phyloP scores from a whole-genome alignment of 2,113 vertebrate species.

The Cyphomyrus plagiostoma region DNA sequence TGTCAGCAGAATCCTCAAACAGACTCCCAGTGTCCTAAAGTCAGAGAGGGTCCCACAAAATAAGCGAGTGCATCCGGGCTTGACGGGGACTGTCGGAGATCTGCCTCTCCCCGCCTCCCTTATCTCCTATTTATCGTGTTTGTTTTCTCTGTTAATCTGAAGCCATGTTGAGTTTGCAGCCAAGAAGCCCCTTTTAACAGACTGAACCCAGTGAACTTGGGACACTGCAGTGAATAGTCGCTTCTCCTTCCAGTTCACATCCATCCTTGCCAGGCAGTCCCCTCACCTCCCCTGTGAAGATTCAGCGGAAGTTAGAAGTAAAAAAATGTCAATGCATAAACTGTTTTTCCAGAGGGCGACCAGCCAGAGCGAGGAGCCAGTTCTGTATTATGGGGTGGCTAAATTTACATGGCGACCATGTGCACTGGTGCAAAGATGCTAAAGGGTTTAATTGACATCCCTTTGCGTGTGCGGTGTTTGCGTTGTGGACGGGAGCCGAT shows the following conservation, averaged over 20 bases:
- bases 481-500: background rate
- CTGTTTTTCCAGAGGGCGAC: background rate
- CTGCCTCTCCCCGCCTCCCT: background rate
- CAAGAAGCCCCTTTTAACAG: background rate
- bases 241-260: background rate
- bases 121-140: background rate
- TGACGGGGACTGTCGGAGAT: background rate
- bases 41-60: background rate
- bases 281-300: background rate
- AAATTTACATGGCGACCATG: slow-evolving; percentile 7
- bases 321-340: background rate
- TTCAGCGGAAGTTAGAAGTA: background rate
- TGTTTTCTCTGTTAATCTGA: slow-evolving; percentile 2
- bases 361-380: background rate
- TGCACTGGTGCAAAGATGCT: background rate
- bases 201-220: background rate
- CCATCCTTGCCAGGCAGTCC: no score
- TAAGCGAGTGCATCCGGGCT: background rate
- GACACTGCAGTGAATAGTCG: background rate
- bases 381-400: slow-evolving; percentile 3
- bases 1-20: background rate
- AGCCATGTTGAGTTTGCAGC: background rate
- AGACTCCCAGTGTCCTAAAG: background rate
- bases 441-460: slow-evolving; percentile 9
- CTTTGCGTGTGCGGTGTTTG: background rate